Evolutionary conservation across 2,797 vertebrate species (phyloP).

Genomic region (Caiman crocodilus): DNA sequence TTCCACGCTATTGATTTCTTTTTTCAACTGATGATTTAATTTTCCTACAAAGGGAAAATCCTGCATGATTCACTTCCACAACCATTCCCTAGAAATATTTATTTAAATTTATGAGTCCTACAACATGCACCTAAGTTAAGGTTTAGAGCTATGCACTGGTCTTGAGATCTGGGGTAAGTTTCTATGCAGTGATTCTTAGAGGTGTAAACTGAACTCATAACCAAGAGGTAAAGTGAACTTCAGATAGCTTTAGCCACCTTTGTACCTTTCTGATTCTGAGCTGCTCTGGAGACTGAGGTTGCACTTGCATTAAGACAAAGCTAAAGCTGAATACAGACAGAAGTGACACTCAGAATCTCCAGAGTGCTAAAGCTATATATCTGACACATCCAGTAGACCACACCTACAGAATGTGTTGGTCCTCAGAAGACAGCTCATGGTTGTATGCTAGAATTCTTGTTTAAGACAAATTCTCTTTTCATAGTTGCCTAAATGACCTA

Average conservation of each 20-base stretch:
- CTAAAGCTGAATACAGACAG: no score
- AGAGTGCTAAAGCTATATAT: neutral
- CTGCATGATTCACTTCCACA: neutral
- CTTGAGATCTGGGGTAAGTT: neutral
- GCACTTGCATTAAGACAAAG: no score
- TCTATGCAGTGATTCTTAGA: neutral
- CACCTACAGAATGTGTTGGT: neutral
- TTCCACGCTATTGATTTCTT: slow-evolving; percentile 24
- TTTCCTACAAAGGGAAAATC: slow-evolving; percentile 43
- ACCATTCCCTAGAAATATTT: neutral
- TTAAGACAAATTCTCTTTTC: neutral
- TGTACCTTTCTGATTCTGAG: neutral
- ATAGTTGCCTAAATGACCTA: neutral
- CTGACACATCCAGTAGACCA: neutral
- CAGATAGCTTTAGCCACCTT: neutral
- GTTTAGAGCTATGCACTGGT: neutral
- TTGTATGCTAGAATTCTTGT: neutral
- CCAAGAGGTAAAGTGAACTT: neutral
- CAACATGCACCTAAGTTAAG: neutral
- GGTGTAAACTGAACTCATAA: accelerated
- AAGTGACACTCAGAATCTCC: neutral
- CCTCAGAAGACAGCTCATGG: neutral
- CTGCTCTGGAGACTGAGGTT: neutral
- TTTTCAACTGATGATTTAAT: slow-evolving; percentile 42
- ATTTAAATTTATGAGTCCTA: slow-evolving; percentile 37